Conservation (phyloP, 2,113 vertebrate species). For the Rousettus leschenaultii region DNA sequence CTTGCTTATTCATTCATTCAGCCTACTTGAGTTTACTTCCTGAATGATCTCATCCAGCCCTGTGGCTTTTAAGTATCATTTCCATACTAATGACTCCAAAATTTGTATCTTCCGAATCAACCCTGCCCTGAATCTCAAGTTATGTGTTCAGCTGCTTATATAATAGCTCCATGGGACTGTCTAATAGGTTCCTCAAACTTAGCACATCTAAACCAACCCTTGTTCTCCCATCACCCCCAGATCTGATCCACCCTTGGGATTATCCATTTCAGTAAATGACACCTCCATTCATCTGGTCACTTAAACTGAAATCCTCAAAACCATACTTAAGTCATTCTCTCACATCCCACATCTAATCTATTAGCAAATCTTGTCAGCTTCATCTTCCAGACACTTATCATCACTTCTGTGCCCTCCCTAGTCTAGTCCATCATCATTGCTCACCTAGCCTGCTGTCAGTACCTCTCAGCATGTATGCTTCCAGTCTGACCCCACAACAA, state of each 20-base stretch:
- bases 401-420: background rate
- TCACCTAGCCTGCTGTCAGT: background rate
- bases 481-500: background rate
- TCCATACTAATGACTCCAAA: background rate
- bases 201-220: background rate
- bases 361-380: background rate
- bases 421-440: background rate
- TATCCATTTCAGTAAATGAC: background rate
- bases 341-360: background rate
- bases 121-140: background rate
- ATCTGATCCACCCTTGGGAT: background rate
- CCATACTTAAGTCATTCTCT: background rate
- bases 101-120: background rate
- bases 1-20: slow-evolving; percentile 36
- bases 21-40: background rate
- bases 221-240: background rate
- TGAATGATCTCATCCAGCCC: slow-evolving; percentile 1
- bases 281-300: background rate
- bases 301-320: background rate
- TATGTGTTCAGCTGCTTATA: background rate
- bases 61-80: slow-evolving; percentile 33
- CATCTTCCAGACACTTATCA: background rate
- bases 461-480: background rate
- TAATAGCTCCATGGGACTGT: background rate
- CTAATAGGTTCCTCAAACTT: background rate